A percentile compares a stretch with the other conserved stretches of the same genome.
Evolutionary conservation across 2,888 invertebrate species (phyloP).

Genomic region (Oligia latruncula): DNA sequence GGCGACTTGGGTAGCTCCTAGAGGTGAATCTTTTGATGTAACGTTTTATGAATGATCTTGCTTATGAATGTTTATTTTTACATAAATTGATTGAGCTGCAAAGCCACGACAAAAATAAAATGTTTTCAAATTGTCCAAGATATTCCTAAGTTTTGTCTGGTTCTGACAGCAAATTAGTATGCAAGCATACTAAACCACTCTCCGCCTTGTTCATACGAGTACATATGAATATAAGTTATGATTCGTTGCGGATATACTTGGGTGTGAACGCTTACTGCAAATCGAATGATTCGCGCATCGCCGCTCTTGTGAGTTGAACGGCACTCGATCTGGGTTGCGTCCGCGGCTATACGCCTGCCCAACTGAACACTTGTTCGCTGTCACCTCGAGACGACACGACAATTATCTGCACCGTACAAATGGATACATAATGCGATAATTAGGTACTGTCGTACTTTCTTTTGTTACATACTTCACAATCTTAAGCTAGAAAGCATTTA

Average conservation of each 20-base stretch:
- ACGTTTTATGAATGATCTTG: neutral
- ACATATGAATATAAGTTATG: conserved; percentile 53
- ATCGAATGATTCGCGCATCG: conserved; percentile 81
- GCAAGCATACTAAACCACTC: neutral
- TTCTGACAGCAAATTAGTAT: neutral
- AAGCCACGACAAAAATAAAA: neutral
- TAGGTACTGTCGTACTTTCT: conserved; percentile 45
- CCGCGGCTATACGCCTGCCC: conserved; percentile 49
- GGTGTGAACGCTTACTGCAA: conserved; percentile 75
- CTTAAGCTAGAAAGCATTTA: conserved; percentile 38
- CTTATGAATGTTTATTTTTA: neutral
- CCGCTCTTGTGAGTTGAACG: conserved; percentile 74
- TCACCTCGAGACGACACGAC: conserved; percentile 54
- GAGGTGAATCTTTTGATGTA: neutral
- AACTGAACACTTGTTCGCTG: conserved; percentile 60
- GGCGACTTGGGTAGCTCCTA: too few relatives aligned
- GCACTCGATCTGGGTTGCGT: conserved; percentile 68
- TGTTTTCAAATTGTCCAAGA: neutral
- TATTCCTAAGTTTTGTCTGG: neutral
- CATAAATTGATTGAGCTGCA: neutral
- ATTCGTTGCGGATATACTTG: conserved; percentile 74
- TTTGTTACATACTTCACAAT: conserved; percentile 29
- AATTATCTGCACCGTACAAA: conserved; percentile 51
- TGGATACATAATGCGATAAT: conserved; percentile 52
- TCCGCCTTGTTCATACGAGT: neutral